Evolutionary conservation across 2,797 vertebrate genomes (phyloP).

Genomic region (Pagetopsis macropterus): DNA sequence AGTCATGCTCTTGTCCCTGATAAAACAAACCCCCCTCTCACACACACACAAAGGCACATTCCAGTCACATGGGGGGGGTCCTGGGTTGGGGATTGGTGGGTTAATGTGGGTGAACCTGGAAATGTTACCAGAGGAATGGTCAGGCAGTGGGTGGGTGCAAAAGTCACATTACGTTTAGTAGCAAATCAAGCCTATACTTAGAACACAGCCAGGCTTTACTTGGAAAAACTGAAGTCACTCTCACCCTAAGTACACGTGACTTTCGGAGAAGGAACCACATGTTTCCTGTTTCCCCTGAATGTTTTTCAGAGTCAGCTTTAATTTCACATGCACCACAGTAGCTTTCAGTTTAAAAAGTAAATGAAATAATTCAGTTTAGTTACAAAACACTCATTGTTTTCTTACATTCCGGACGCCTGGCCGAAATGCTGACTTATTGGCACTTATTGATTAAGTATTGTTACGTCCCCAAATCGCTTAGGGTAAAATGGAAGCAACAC

Average conservation of each 20-base stretch:
- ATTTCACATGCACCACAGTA: neutral
- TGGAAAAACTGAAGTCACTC: neutral
- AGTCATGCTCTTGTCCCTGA: constrained; percentile 46
- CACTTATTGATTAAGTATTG: neutral
- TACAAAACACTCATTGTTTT: neutral
- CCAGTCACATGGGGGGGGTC: constrained; percentile 42
- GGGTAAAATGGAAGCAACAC: too few species aligned
- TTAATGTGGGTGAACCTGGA: constrained; percentile 54
- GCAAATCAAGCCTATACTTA: constrained; percentile 38
- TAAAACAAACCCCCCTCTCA: constrained; percentile 1
- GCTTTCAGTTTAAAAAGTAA: constrained; percentile 11
- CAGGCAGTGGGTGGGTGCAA: constrained; percentile 20
- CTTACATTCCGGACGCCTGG: neutral
- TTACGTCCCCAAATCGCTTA: too few species aligned
- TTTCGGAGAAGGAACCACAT: constrained; percentile 4
- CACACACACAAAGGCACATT: constrained; percentile 7
- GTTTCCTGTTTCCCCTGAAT: constrained; percentile 62
- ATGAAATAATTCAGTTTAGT: neutral
- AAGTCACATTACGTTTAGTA: constrained; percentile 60
- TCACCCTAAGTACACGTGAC: constrained; percentile 13
- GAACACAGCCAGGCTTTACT: neutral
- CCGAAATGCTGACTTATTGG: neutral
- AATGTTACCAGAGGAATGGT: constrained; percentile 35
- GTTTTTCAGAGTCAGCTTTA: constrained; percentile 37
- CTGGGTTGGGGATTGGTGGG: constrained; percentile 45